phyloP scores from a whole-genome alignment of 2,888 invertebrate species.

The Gastrophysa polygoni region DNA sequence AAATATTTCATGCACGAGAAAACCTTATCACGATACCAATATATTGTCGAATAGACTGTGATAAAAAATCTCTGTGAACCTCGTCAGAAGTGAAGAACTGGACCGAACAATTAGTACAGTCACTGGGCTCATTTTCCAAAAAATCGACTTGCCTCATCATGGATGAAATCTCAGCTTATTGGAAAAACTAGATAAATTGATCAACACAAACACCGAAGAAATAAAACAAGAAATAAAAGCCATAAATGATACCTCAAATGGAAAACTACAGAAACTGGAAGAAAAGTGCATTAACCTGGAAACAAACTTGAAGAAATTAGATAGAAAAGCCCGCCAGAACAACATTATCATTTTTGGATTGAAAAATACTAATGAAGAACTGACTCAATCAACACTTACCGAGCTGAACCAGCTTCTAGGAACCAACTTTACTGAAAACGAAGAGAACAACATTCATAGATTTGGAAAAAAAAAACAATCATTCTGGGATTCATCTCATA shows the following conservation, averaged over 20 bases:
- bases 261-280: background rate
- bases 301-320: background rate
- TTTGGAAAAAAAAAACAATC: background rate
- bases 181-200: slow-evolving; percentile 5
- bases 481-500: background rate
- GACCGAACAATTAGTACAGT: too few species aligned
- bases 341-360: too few species aligned
- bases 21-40: too few species aligned
- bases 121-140: slow-evolving; percentile 1
- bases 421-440: slow-evolving; percentile 3
- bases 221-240: slow-evolving; percentile 4
- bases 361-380: too few species aligned
- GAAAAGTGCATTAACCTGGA: slow-evolving; percentile 3
- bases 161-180: slow-evolving; percentile 4
- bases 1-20: too few species aligned
- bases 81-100: too few species aligned
- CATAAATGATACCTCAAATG: background rate
- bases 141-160: slow-evolving; percentile 1
- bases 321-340: too few species aligned
- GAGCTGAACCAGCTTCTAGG: background rate
- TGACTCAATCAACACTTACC: slow-evolving; percentile 7
- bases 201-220: slow-evolving; percentile 1
- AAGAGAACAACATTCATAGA: slow-evolving; percentile 1
- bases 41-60: too few species aligned
- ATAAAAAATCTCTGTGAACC: too few species aligned